Evolutionary conservation across 2,888 invertebrate genomes (phyloP).

Genomic region (Melipona bicolor): DNA sequence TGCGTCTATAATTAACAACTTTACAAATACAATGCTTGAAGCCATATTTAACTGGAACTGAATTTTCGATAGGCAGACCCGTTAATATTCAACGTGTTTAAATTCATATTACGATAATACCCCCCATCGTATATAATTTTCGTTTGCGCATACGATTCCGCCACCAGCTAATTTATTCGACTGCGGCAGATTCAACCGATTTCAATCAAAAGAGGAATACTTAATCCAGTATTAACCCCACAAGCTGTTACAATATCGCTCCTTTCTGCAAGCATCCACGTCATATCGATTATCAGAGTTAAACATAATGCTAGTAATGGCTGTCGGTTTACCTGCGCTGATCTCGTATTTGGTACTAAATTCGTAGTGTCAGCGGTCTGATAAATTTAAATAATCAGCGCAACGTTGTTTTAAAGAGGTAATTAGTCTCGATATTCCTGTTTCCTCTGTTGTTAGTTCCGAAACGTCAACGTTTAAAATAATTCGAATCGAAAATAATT

Average conservation of each 20-base stretch:
- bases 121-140: conserved; percentile 55
- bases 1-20: conserved; percentile 55
- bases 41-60: conserved; percentile 44
- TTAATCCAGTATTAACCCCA: conserved; percentile 59
- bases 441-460: no score
- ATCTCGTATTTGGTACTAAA: conserved; percentile 11
- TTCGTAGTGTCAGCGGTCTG: not conserved
- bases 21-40: conserved; percentile 41
- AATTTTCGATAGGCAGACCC: conserved; percentile 45
- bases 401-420: not conserved
- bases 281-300: conserved; percentile 43
- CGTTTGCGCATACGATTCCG: conserved; percentile 39
- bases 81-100: conserved; percentile 55
- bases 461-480: no score
- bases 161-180: conserved; percentile 54
- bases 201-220: conserved; percentile 61
- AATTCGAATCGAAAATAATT: no score
- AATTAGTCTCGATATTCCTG: not conserved
- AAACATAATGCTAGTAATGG: conserved; percentile 20
- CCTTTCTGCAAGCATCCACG: conserved; percentile 9
- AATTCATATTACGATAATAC: conserved; percentile 62
- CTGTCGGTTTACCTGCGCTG: not conserved
- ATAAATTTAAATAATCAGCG: not conserved
- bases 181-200: conserved; percentile 57
- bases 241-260: conserved; percentile 35